Conservation (phyloP, 2,888 invertebrate genomes). For the Brenthis daphne region DNA sequence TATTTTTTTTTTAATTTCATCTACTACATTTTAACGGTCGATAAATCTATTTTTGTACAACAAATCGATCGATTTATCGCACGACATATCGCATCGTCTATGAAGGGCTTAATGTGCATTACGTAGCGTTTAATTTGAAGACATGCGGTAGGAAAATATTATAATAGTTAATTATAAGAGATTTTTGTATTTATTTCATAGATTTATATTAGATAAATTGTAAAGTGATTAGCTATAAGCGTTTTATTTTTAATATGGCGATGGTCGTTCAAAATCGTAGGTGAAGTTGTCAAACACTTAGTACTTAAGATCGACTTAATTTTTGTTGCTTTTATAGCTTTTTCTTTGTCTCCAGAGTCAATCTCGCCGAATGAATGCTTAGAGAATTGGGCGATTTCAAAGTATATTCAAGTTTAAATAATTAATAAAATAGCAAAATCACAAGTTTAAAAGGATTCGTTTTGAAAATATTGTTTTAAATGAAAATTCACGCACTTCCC, state of each 20-base stretch:
- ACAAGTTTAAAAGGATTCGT: neutral
- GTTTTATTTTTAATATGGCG: slow-evolving; percentile 75
- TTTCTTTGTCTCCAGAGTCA: slow-evolving; percentile 44
- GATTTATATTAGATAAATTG: slow-evolving; percentile 82
- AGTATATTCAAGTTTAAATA: neutral
- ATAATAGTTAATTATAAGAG: slow-evolving; percentile 76
- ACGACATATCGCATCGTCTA: slow-evolving; percentile 31
- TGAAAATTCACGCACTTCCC: slow-evolving; percentile 1
- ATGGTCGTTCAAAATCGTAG: slow-evolving; percentile 71
- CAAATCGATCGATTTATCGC: slow-evolving; percentile 16
- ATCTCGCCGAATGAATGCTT: slow-evolving; percentile 26
- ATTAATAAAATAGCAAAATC: neutral
- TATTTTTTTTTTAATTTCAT: too few species aligned
- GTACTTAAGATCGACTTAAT: slow-evolving; percentile 77
- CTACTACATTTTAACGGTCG: neutral
- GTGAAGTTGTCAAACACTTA: slow-evolving; percentile 64
- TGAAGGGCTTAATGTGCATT: slow-evolving; percentile 61
- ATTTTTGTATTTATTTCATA: slow-evolving; percentile 82
- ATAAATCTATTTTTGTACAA: slow-evolving; percentile 10
- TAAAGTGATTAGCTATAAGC: slow-evolving; percentile 77
- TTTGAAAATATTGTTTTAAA: neutral
- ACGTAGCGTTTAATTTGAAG: slow-evolving; percentile 77
- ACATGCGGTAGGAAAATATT: slow-evolving; percentile 80
- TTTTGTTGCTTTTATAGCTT: slow-evolving; percentile 53
- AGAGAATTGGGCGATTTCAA: slow-evolving; percentile 3